Conservation (phyloP, 2,888 invertebrate species). For the Drosophila neutralis region DNA sequence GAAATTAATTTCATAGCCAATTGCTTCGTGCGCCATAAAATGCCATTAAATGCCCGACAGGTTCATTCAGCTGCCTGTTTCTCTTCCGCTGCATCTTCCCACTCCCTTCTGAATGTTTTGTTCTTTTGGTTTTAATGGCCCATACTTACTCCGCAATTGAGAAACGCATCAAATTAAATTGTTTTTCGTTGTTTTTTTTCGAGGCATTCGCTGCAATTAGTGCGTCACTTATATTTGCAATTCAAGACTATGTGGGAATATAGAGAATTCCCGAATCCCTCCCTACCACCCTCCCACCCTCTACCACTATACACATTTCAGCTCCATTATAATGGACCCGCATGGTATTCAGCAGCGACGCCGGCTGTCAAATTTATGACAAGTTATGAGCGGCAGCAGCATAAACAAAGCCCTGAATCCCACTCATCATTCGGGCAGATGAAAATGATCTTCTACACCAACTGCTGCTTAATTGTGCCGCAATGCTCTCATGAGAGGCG, state of each 20-base stretch:
- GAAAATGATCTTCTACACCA: conserved; percentile 52
- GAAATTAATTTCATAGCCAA: conserved; percentile 78
- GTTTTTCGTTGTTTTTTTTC: conserved; percentile 6
- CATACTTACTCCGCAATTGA: conserved; percentile 55
- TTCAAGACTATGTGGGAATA: conserved; percentile 73
- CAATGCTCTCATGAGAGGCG: conserved; percentile 7
- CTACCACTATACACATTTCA: background rate
- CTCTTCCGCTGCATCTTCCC: background rate
- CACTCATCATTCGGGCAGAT: conserved; percentile 42
- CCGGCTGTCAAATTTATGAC: conserved; percentile 79
- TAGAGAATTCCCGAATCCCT: background rate
- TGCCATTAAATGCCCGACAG: conserved; percentile 57
- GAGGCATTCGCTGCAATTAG: conserved; percentile 68
- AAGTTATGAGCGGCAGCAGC: conserved; percentile 74
- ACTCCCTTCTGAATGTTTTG: conserved; percentile 6
- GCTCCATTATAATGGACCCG: conserved; percentile 61
- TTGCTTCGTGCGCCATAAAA: conserved; percentile 71
- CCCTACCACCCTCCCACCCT: conserved; percentile 1
- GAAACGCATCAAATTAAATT: conserved; percentile 51
- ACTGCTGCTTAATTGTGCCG: conserved; percentile 48
- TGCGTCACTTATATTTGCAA: conserved; percentile 79
- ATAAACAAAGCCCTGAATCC: conserved; percentile 67
- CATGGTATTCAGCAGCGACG: conserved; percentile 36
- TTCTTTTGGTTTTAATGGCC: conserved; percentile 58
- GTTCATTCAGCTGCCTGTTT: conserved; percentile 24